A percentile compares a stretch with the other conserved stretches of the same genome.
Conservation (phyloP, 2,113 vertebrate species). For the Notiomystis cincta region DNA sequence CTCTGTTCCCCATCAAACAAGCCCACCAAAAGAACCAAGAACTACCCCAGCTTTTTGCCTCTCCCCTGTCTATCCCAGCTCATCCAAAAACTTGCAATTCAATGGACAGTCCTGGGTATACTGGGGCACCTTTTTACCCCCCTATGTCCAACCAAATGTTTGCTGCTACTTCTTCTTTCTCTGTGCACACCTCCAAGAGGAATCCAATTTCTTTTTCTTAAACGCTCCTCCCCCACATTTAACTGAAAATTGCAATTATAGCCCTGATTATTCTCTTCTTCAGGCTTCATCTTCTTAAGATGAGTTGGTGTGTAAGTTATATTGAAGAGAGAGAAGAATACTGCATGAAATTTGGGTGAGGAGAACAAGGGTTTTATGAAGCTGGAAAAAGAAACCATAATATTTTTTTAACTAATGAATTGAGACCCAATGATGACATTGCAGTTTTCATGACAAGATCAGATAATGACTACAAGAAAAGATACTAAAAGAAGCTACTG, state of each 20-base stretch:
- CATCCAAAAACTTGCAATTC: not conserved
- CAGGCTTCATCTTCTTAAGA: not conserved
- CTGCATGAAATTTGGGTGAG: not conserved
- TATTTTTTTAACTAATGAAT: not conserved
- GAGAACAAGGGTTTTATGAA: not conserved
- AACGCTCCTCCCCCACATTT: accelerated
- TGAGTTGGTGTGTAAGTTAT: accelerated
- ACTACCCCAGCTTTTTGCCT: not conserved
- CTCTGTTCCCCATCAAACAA: not conserved
- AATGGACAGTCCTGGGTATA: not conserved
- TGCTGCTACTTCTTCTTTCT: not conserved
- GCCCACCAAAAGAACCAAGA: not conserved
- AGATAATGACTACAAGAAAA: not conserved
- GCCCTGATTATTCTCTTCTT: not conserved
- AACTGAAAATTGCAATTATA: not conserved
- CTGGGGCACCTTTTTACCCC: too few relatives aligned
- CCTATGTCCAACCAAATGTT: not conserved
- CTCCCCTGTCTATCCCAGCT: not conserved
- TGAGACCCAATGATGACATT: not conserved
- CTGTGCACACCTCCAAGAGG: not conserved
- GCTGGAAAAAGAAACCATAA: not conserved
- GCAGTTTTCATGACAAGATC: not conserved
- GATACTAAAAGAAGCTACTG: not conserved
- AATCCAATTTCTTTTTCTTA: not conserved
- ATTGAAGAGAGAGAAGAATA: not conserved